A percentile compares a stretch with the other conserved stretches of the same genome.
These are phyloP conservation scores for Telmatochromis sp. DNA, from an alignment of 2,113 vertebrate species.

Conservation along the genomic window DNA sequence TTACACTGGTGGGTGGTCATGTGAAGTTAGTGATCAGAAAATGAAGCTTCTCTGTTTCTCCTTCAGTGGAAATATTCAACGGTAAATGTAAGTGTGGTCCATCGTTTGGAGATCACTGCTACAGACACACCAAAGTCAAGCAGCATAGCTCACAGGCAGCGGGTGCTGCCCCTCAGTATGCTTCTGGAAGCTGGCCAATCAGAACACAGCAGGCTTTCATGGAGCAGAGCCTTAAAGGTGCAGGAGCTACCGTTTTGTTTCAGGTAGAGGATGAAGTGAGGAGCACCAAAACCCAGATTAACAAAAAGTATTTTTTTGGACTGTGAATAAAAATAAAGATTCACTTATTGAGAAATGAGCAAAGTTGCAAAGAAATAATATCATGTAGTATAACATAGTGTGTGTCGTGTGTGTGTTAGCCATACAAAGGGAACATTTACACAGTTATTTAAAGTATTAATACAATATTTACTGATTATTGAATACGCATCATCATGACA, in stretches of 20 bases:
- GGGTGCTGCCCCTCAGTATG: neutral
- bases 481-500: neutral
- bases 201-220: neutral
- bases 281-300: neutral
- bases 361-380: neutral
- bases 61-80: neutral
- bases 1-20: neutral
- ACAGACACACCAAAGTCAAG: neutral
- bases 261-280: neutral
- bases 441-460: neutral
- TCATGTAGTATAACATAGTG: accelerated
- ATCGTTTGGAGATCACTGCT: neutral
- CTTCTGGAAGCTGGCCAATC: neutral
- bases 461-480: neutral
- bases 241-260: neutral
- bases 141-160: neutral
- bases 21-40: neutral
- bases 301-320: neutral
- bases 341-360: neutral
- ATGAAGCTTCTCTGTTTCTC: neutral
- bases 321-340: neutral
- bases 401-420: accelerated
- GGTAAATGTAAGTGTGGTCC: neutral
- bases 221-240: accelerated
- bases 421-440: neutral